Evolutionary conservation across 1,140 invertebrate genomes (phyloP).

Genomic region (Microplitis demolitor): DNA sequence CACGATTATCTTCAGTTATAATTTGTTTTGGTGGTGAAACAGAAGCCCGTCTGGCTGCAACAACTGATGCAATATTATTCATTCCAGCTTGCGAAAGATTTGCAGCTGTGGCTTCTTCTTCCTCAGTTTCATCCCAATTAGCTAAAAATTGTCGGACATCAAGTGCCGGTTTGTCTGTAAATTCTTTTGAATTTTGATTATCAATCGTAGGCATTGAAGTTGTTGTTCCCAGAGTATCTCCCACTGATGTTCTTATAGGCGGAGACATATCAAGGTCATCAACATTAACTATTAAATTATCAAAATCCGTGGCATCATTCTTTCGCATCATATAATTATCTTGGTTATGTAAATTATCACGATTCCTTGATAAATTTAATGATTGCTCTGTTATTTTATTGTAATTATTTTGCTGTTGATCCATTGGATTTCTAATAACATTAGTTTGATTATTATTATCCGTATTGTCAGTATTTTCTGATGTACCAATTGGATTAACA

Average conservation of each 20-base stretch:
- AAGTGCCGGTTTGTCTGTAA: slow-evolving; percentile 54
- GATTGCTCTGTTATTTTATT: slow-evolving; percentile 35
- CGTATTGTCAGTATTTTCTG: slow-evolving; percentile 21
- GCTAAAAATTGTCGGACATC: slow-evolving; percentile 60
- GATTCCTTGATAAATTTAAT: slow-evolving; percentile 16
- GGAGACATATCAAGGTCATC: neutral
- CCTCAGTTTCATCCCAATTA: slow-evolving; percentile 59
- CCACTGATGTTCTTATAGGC: slow-evolving; percentile 13
- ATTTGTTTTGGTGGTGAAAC: neutral
- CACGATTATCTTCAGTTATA: too few species aligned
- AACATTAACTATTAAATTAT: slow-evolving; percentile 23
- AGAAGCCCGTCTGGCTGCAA: slow-evolving; percentile 34
- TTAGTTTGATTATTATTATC: neutral
- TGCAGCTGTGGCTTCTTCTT: slow-evolving; percentile 46
- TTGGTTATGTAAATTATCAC: neutral
- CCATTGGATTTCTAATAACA: neutral
- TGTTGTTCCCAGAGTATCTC: slow-evolving; percentile 11
- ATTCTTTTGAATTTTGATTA: slow-evolving; percentile 40
- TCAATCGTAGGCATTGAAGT: slow-evolving; percentile 25
- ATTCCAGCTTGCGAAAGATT: slow-evolving; percentile 36
- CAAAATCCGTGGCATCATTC: neutral
- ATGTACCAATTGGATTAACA: slow-evolving; percentile 17
- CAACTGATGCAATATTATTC: slow-evolving; percentile 40
- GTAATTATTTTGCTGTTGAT: slow-evolving; percentile 13
- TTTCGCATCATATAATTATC: slow-evolving; percentile 20